Conservation (phyloP, 2,113 vertebrate genomes). For the Myocastor coypus region DNA sequence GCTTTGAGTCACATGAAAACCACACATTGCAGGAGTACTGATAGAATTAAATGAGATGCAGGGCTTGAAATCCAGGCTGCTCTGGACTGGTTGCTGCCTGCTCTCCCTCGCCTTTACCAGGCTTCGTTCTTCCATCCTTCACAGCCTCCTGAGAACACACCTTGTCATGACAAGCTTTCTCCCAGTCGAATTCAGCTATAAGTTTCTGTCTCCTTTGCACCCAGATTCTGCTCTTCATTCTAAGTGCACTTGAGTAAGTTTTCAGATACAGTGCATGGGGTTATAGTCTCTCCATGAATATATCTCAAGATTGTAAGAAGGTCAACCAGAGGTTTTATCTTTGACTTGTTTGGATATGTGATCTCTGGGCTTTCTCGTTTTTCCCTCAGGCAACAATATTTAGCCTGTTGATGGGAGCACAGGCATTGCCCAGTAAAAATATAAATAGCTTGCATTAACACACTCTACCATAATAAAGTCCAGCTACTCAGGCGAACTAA, state of each 20-base stretch:
- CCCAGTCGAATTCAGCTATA: background rate
- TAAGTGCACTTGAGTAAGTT: background rate
- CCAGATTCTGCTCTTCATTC: background rate
- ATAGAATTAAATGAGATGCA: background rate
- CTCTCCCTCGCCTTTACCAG: background rate
- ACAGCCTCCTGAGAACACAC: background rate
- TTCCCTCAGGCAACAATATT: background rate
- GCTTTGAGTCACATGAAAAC: background rate
- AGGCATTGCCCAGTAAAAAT: background rate
- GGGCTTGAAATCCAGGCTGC: background rate
- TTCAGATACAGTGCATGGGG: background rate
- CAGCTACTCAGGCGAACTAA: background rate
- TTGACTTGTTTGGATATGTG: background rate
- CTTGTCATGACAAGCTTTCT: background rate
- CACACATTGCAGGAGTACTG: fast-evolving
- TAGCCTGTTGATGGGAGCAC: background rate
- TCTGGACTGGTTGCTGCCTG: background rate
- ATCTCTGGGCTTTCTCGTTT: background rate
- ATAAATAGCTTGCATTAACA: background rate
- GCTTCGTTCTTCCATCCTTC: background rate
- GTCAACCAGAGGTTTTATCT: background rate
- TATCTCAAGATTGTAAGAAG: background rate
- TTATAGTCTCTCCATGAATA: background rate
- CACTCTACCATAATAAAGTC: background rate
- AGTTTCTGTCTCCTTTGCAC: background rate